Evolutionary conservation across 2,113 vertebrate genomes (phyloP).

Genomic region (Pteronura brasiliensis): DNA sequence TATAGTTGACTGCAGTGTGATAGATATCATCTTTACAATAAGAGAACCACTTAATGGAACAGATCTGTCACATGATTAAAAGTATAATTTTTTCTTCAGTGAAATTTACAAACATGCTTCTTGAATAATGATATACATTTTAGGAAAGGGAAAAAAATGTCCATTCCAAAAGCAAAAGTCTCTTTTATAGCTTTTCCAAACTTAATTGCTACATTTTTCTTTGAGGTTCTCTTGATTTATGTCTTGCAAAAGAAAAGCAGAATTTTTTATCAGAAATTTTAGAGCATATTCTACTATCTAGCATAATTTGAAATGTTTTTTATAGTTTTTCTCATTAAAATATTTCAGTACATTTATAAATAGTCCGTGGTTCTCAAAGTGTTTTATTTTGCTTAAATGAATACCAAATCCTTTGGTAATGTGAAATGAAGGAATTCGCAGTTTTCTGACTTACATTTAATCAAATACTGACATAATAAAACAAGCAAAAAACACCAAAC

Average conservation of each 20-base stretch:
- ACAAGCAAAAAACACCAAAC: background rate
- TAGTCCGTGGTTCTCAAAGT: slow-evolving; percentile 48
- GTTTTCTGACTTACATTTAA: background rate
- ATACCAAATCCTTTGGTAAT: slow-evolving; percentile 64
- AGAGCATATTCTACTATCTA: background rate
- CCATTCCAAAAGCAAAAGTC: slow-evolving; percentile 46
- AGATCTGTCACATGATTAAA: background rate
- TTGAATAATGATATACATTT: slow-evolving; percentile 10
- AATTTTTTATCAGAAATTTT: slow-evolving; percentile 48
- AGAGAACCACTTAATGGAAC: slow-evolving; percentile 40
- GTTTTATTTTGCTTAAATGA: slow-evolving; percentile 62
- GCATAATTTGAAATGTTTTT: slow-evolving; percentile 57
- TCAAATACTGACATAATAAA: slow-evolving; percentile 8
- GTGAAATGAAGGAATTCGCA: slow-evolving; percentile 69
- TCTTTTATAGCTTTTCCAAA: slow-evolving; percentile 41
- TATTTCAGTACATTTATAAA: slow-evolving; percentile 63
- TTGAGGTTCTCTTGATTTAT: slow-evolving; percentile 37
- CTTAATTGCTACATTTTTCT: slow-evolving; percentile 49
- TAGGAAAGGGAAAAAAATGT: background rate
- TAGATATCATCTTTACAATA: background rate
- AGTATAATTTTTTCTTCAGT: slow-evolving; percentile 10
- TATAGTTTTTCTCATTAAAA: slow-evolving; percentile 64
- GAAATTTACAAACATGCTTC: slow-evolving; percentile 43
- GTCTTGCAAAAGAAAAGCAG: slow-evolving; percentile 60
- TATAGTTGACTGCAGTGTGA: slow-evolving; percentile 45